Conservation (phyloP, 2,113 vertebrate genomes). For the Pimephales promelas region DNA sequence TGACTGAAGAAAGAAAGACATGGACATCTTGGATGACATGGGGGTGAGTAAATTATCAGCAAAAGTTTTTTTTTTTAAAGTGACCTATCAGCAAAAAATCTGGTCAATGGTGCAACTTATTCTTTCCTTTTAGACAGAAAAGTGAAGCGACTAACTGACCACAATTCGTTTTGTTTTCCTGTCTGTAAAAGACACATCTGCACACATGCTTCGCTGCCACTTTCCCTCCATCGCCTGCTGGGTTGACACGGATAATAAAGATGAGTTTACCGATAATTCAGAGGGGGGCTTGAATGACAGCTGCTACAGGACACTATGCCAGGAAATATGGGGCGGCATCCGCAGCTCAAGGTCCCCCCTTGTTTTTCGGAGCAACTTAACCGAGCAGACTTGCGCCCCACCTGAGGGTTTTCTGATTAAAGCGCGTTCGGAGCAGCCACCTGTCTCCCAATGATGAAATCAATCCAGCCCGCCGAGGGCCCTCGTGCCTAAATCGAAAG, state of each 20-base stretch:
- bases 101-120: no score
- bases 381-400: slow-evolving; percentile 23
- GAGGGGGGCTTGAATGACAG: slow-evolving; percentile 37
- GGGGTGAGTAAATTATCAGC: no score
- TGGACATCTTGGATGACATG: no score
- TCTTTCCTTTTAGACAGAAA: no score
- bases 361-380: slow-evolving; percentile 40
- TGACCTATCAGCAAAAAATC: no score
- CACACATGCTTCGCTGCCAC: background rate
- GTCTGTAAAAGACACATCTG: background rate
- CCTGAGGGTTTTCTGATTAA: slow-evolving; percentile 46
- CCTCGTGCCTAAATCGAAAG: slow-evolving; percentile 39
- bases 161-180: no score
- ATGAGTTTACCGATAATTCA: slow-evolving; percentile 42
- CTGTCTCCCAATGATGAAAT: slow-evolving; percentile 38
- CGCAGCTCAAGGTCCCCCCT: slow-evolving; percentile 37
- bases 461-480: slow-evolving; percentile 29
- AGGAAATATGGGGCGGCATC: slow-evolving; percentile 37
- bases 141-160: no score
- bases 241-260: slow-evolving; percentile 30
- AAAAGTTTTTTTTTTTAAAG: no score
- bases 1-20: no score
- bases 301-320: slow-evolving; percentile 11
- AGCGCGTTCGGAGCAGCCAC: slow-evolving; percentile 21
- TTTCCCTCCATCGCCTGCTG: background rate